Percentiles rank a stretch among this genome's conserved stretches.
Evolutionary conservation across 2,888 invertebrate genomes (phyloP).

Genomic region (Temnothorax ravouxi): DNA sequence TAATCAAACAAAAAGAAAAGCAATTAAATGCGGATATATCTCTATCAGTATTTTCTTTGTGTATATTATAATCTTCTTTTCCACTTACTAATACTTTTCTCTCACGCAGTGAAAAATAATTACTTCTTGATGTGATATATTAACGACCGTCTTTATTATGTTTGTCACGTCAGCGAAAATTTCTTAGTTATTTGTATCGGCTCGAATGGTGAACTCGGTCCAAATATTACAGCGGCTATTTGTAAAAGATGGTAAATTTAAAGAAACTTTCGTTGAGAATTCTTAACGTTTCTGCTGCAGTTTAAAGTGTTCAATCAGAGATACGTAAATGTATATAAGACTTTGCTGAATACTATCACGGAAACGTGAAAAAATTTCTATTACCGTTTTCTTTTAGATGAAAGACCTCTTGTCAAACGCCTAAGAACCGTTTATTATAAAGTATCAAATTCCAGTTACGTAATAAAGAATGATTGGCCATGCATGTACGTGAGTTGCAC

Average conservation of each 20-base stretch:
- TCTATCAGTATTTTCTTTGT: constrained; percentile 25
- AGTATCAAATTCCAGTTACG: neutral
- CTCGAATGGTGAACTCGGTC: neutral
- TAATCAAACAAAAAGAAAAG: constrained; percentile 39
- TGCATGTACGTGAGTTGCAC: neutral
- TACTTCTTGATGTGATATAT: constrained; percentile 34
- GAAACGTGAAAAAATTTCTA: neutral
- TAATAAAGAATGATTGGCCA: constrained; percentile 13
- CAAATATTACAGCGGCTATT: neutral
- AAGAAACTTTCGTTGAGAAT: neutral
- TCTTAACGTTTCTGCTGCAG: neutral
- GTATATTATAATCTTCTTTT: constrained; percentile 51
- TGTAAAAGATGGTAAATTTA: neutral
- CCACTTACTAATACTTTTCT: constrained; percentile 22
- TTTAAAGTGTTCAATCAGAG: neutral
- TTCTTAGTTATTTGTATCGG: neutral
- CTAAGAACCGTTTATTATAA: constrained; percentile 6
- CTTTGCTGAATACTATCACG: neutral
- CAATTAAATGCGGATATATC: constrained; percentile 53
- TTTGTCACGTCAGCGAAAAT: neutral
- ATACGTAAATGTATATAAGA: neutral
- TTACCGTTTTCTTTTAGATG: neutral
- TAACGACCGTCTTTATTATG: neutral
- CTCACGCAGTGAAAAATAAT: constrained; percentile 44
- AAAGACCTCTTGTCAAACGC: neutral